Evolutionary conservation across 2,797 vertebrate genomes (phyloP).

Genomic region (Eleutherodactylus coqui): DNA sequence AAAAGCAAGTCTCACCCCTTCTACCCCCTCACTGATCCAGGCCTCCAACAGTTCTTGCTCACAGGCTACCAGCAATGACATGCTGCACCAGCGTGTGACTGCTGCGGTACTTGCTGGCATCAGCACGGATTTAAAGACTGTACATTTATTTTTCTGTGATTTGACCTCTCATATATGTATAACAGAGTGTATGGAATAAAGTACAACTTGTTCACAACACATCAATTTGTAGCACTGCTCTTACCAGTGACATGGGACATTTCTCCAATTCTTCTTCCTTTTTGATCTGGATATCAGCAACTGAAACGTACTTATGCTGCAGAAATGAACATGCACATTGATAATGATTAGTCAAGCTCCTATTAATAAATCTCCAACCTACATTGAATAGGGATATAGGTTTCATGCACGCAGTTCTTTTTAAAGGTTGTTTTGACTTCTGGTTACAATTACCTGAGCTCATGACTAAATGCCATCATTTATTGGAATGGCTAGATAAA

Average conservation of each 20-base stretch:
- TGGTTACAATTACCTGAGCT: neutral
- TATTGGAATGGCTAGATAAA: too few relatives aligned
- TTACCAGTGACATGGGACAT: conserved; percentile 93
- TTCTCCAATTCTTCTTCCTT: conserved; percentile 91
- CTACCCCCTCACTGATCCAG: too few relatives aligned
- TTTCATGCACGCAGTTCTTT: neutral
- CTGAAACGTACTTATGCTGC: conserved; percentile 95
- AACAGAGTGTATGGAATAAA: neutral
- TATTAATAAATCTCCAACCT: neutral
- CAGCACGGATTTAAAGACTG: too few relatives aligned
- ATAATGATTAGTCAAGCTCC: neutral
- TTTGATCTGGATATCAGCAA: conserved; percentile 92
- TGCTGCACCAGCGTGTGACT: too few relatives aligned
- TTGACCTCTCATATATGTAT: too few relatives aligned
- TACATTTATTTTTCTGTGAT: too few relatives aligned
- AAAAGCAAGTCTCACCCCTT: too few relatives aligned
- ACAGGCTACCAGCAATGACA: too few relatives aligned
- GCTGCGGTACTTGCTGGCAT: too few relatives aligned
- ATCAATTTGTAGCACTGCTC: conserved; percentile 52
- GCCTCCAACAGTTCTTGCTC: too few relatives aligned
- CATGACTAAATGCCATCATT: neutral
- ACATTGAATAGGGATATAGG: neutral
- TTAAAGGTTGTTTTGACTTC: neutral
- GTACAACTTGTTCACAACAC: too few relatives aligned
- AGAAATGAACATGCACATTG: conserved; percentile 51